Evolutionary conservation across 2,797 vertebrate species (phyloP).

Genomic region (Apogon talboti): DNA sequence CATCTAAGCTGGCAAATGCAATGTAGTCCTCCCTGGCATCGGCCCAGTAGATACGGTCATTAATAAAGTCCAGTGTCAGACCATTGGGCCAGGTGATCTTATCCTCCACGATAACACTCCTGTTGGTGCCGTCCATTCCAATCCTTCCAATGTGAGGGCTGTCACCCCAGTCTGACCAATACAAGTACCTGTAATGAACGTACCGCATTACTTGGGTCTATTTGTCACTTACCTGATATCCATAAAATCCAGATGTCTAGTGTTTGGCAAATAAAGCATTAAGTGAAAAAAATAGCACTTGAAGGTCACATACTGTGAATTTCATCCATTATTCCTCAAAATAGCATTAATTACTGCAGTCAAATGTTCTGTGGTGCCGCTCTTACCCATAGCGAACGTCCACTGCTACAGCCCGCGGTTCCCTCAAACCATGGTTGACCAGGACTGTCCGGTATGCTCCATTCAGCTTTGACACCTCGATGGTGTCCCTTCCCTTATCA

Average conservation of each 20-base stretch:
- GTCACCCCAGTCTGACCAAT: slow-evolving; percentile 99
- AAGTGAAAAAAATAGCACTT: neutral
- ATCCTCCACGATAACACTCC: slow-evolving; percentile 92
- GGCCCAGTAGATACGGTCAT: slow-evolving; percentile 97
- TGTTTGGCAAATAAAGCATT: neutral
- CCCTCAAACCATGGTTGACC: slow-evolving; percentile 93
- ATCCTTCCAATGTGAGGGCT: slow-evolving; percentile 95
- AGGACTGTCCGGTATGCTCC: slow-evolving; percentile 95
- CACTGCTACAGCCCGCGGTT: slow-evolving; percentile 94
- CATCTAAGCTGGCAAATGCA: slow-evolving; percentile 95
- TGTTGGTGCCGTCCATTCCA: slow-evolving; percentile 95
- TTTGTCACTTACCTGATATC: neutral
- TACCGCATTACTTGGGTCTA: slow-evolving; percentile 1
- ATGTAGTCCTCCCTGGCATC: slow-evolving; percentile 98
- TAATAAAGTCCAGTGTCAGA: slow-evolving; percentile 95
- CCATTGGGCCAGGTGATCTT: slow-evolving; percentile 99
- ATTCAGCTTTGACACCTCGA: slow-evolving; percentile 97
- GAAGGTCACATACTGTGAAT: too few relatives aligned
- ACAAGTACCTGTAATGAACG: slow-evolving; percentile 87
- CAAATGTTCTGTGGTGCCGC: neutral
- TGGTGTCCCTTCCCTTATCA: slow-evolving; percentile 97
- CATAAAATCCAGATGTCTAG: neutral
- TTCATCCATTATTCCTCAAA: too few relatives aligned
- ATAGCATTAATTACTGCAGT: neutral
- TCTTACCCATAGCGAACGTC: slow-evolving; percentile 95